Evolutionary conservation across 23 tunicate genomes (phyloP).

Genomic region (Halocynthia roretzi): DNA sequence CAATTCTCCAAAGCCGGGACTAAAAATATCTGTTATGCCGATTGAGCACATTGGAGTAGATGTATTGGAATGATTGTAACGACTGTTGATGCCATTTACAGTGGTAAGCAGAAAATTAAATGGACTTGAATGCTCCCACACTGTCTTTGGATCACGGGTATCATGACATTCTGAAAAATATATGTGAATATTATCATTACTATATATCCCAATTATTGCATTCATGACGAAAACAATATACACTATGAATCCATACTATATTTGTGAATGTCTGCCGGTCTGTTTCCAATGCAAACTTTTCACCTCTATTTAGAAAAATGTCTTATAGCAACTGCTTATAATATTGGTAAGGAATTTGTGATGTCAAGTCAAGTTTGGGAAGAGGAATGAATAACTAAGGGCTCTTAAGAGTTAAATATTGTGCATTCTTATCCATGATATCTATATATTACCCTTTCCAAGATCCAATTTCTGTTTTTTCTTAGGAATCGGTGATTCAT

Average conservation of each 20-base stretch:
- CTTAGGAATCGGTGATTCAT: too few species aligned
- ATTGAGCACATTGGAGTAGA: constrained; percentile 34
- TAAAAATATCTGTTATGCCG: constrained; percentile 51
- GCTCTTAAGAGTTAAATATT: too few species aligned
- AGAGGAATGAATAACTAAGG: too few species aligned
- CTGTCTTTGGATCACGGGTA: constrained; percentile 3
- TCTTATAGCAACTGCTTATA: neutral
- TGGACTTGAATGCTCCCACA: constrained; percentile 53
- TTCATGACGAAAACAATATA: too few species aligned
- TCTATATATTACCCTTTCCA: too few species aligned
- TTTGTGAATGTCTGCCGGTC: neutral
- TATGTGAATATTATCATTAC: too few species aligned
- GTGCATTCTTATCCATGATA: too few species aligned
- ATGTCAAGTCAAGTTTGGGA: too few species aligned
- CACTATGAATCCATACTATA: neutral
- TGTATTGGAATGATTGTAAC: constrained; percentile 33
- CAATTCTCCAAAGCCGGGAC: constrained; percentile 48
- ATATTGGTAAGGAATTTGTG: too few species aligned
- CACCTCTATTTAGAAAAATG: neutral
- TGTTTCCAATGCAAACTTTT: neutral
- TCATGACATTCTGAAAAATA: neutral
- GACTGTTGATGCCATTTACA: constrained; percentile 35
- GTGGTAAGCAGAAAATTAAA: constrained; percentile 55
- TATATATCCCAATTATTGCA: too few species aligned
- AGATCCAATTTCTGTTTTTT: too few species aligned